Conservation (phyloP, 2,888 invertebrate species). For the Lepidochitona cinerea region DNA sequence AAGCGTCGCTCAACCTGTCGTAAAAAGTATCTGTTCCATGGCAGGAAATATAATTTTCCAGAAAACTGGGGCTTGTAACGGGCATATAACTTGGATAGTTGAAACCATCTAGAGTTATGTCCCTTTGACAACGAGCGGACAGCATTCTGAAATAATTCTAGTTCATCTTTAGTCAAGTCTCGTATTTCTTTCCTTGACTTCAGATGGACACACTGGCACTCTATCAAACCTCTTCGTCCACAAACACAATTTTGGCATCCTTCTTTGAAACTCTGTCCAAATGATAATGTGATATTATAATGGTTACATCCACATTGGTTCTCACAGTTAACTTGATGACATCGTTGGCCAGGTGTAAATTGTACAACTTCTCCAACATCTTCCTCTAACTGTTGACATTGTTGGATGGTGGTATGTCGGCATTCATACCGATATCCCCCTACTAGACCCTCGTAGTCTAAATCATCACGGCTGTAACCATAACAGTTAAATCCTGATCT, state of each 20-base stretch:
- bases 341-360: constrained; percentile 57
- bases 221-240: constrained; percentile 44
- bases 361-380: constrained; percentile 45
- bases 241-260: constrained; percentile 60
- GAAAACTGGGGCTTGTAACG: constrained; percentile 58
- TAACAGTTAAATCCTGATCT: constrained; percentile 64
- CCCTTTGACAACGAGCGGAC: constrained; percentile 46
- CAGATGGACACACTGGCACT: constrained; percentile 45
- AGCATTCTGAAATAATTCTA: constrained; percentile 58
- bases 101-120: constrained; percentile 59
- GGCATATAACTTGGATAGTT: constrained; percentile 56
- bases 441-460: constrained; percentile 53
- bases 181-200: constrained; percentile 61
- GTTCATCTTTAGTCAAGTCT: constrained; percentile 57
- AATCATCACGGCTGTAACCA: constrained; percentile 57
- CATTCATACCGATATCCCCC: constrained; percentile 59
- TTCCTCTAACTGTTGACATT: constrained; percentile 55
- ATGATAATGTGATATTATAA: constrained; percentile 47
- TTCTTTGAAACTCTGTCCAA: constrained; percentile 45
- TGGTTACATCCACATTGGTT: constrained; percentile 62
- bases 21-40: constrained; percentile 66
- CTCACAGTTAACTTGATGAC: constrained; percentile 54
- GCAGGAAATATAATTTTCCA: constrained; percentile 56
- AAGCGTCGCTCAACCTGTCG: constrained; percentile 57
- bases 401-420: constrained; percentile 45